Base-by-base conservation (phyloP, 2,113 vertebrate genomes). In the Sinosuthora webbiana region DNA sequence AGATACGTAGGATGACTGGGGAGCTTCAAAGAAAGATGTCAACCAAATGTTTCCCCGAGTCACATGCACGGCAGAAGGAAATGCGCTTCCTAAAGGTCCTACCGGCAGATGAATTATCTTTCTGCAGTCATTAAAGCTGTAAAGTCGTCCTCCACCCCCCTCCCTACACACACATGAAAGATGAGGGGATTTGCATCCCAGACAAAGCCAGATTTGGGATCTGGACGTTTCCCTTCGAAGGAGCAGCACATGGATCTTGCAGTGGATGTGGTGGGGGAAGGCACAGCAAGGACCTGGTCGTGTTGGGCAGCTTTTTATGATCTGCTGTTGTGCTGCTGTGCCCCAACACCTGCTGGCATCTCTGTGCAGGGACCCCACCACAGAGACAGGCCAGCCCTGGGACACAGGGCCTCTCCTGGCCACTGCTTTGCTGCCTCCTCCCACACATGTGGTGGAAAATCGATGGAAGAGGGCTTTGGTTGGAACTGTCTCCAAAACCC, bases 11-110 rank as follows among this genome's bases (percentile, higher is more conserved):
- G 90, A 73, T 62, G 78, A 16, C n/a, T 15, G 59, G 78, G 87
- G 86, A 90, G 84, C 90, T 96, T 96, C 94, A 94, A 94, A 95
- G 96, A 85, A 91, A 69, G 81, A 95, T 95, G 91, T 95, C 94
- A 94, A 14, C 94, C 95, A 97, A 95, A 95, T 97, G 90, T 95
- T 95, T 67, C 68, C 70, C 45, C 7, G 11, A 74, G 70, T 94
- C 93, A 90, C 78, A 30, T 90, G 94, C 87, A 44, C 19, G 27
- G 78, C 93, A 96, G 91, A 93, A 96, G 94, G 93, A 95, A 97
- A 94, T 95, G 87, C 91, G 95, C 67, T 95, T 96, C 87, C 87
- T 88, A 23, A 95, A 85, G 79, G 93, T 95, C 82, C 63, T 73
- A 70, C 84, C 25, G 7, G 68, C 87, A 95, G 68, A 94, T 88